A percentile compares a stretch with the other conserved stretches of the same genome.
These are phyloP conservation scores for Mycetomoellerius zeteki DNA, from an alignment of 1,140 invertebrate species.

Conservation along the genomic window DNA sequence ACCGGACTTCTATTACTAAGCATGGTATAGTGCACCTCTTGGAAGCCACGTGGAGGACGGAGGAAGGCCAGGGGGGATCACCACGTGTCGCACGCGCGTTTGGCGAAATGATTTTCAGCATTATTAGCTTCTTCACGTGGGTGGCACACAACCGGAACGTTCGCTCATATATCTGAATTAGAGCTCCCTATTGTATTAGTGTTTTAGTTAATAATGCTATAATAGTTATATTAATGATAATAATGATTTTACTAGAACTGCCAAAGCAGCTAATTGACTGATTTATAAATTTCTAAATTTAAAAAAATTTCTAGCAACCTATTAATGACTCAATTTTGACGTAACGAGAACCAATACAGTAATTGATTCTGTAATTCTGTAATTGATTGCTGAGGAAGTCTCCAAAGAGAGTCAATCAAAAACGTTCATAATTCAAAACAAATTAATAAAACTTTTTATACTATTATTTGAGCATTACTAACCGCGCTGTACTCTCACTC, in stretches of 20 bases:
- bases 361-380: too few relatives aligned
- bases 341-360: too few relatives aligned
- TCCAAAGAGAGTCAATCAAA: too few relatives aligned
- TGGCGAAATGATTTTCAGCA: conserved; percentile 28
- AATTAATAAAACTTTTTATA: too few relatives aligned
- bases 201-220: not conserved
- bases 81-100: conserved; percentile 10
- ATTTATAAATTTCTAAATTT: not conserved
- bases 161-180: conserved; percentile 35
- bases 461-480: too few relatives aligned
- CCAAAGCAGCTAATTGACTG: not conserved
- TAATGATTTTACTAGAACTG: not conserved
- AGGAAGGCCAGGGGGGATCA: not conserved
- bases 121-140: conserved; percentile 5
- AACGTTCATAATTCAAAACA: too few relatives aligned
- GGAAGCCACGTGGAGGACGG: conserved; percentile 44
- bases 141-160: not conserved
- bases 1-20: conserved; percentile 25
- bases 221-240: not conserved
- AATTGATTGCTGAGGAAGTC: too few relatives aligned
- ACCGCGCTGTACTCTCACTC: too few relatives aligned
- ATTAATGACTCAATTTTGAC: too few relatives aligned
- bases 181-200: not conserved
- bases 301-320: too few relatives aligned
- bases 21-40: not conserved